phyloP scores from a whole-genome alignment of 64 coral and sea anemone species.

The Actinia tenebrosa region DNA sequence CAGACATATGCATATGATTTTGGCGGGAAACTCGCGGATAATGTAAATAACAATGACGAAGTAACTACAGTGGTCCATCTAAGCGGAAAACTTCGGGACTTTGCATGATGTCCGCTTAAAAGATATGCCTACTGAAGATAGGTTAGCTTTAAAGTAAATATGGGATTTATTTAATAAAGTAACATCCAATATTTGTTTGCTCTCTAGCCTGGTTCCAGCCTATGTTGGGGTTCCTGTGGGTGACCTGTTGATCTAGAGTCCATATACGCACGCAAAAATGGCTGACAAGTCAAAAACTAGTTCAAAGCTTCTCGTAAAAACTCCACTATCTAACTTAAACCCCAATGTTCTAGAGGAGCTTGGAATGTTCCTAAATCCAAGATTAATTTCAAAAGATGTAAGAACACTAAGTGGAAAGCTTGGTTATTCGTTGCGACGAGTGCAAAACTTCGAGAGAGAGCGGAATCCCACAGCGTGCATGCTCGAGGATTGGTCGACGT shows the following conservation, averaged over 20 bases:
- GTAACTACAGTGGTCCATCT: too few relatives aligned
- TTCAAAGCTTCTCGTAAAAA: neutral
- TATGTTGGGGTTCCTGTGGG: neutral
- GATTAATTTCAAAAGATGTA: constrained; percentile 66
- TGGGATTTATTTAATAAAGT: too few relatives aligned
- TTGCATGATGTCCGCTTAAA: too few relatives aligned
- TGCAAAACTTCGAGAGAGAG: constrained; percentile 62
- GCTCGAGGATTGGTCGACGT: constrained; percentile 52
- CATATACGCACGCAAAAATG: neutral
- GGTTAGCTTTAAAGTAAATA: too few relatives aligned
- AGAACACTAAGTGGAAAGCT: constrained; percentile 80
- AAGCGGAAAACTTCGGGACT: too few relatives aligned
- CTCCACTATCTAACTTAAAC: neutral
- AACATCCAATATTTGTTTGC: neutral
- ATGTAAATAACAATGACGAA: neutral
- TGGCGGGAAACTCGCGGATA: neutral
- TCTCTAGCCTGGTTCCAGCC: neutral
- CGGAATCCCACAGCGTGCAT: constrained; percentile 53
- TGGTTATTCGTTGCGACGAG: constrained; percentile 50
- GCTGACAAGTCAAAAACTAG: neutral
- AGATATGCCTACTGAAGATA: too few relatives aligned
- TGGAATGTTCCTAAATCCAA: constrained; percentile 73
- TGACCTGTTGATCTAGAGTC: neutral
- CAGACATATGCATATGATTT: neutral
- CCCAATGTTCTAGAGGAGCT: constrained; percentile 14